A percentile compares a stretch with the other conserved stretches of the same genome.
Conservation (phyloP, 2,113 vertebrate genomes). For the Platysteira castanea region DNA sequence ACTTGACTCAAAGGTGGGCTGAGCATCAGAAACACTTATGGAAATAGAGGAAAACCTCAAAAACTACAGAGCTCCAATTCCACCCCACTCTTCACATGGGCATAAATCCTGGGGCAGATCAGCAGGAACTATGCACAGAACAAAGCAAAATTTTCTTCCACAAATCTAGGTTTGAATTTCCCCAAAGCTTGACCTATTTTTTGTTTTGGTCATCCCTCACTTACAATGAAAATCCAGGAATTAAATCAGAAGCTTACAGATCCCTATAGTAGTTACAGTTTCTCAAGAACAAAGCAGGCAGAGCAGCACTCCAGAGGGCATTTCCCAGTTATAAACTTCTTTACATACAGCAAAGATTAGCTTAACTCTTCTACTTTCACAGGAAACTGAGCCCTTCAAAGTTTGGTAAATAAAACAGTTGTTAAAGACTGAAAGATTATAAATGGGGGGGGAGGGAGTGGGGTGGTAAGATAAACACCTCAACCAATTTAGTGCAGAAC, state of each 20-base stretch:
- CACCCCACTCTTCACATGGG: neutral
- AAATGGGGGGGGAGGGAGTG: neutral
- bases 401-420: neutral
- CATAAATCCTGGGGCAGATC: neutral
- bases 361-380: neutral
- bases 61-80: neutral
- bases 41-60: neutral
- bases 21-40: neutral
- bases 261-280: neutral
- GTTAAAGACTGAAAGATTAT: neutral
- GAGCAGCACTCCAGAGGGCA: neutral
- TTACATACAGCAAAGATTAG: neutral
- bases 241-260: neutral
- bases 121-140: neutral
- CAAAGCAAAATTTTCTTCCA: neutral
- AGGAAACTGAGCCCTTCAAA: neutral
- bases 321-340: neutral
- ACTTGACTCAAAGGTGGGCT: neutral
- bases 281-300: neutral
- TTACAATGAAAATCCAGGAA: neutral
- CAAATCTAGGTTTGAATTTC: neutral
- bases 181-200: neutral
- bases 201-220: neutral
- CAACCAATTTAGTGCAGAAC: neutral
- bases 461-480: neutral